Conservation (phyloP, 2,113 vertebrate species). For the Vulpes vulpes region DNA sequence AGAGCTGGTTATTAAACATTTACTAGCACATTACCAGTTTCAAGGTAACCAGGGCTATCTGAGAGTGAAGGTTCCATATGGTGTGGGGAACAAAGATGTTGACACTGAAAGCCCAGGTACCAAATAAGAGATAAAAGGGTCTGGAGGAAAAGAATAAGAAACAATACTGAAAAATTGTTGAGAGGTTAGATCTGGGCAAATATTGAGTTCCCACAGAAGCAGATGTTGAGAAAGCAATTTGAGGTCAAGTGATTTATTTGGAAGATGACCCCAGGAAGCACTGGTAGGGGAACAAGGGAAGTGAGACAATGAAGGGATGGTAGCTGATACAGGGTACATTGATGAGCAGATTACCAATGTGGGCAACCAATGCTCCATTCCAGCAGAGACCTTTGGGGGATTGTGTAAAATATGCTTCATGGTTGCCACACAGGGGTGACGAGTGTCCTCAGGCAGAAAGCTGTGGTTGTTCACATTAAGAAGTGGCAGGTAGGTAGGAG, state of each 20-base stretch:
- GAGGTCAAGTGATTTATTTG: slow-evolving; percentile 15
- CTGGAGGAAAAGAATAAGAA: not conserved
- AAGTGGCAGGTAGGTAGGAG: not conserved
- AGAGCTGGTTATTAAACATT: slow-evolving; percentile 47
- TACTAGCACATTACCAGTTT: not conserved
- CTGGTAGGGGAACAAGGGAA: not conserved
- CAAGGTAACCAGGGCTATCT: not conserved
- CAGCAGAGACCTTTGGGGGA: not conserved
- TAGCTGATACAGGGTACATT: not conserved
- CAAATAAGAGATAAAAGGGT: not conserved
- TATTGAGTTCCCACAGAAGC: not conserved
- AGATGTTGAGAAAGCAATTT: not conserved
- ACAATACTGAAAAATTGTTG: not conserved
- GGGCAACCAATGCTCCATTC: not conserved
- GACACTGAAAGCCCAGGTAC: not conserved
- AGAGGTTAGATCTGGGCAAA: not conserved
- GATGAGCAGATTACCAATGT: not conserved
- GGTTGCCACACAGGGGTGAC: not conserved
- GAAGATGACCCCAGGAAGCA: not conserved
- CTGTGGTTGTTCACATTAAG: not conserved
- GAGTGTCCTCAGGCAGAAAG: not conserved
- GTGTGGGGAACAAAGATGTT: not conserved
- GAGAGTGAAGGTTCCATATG: not conserved
- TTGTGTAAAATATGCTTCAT: not conserved
- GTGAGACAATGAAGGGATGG: not conserved